phyloP scores from a whole-genome alignment of 1,140 invertebrate species.

The Melanaphis sacchari region DNA sequence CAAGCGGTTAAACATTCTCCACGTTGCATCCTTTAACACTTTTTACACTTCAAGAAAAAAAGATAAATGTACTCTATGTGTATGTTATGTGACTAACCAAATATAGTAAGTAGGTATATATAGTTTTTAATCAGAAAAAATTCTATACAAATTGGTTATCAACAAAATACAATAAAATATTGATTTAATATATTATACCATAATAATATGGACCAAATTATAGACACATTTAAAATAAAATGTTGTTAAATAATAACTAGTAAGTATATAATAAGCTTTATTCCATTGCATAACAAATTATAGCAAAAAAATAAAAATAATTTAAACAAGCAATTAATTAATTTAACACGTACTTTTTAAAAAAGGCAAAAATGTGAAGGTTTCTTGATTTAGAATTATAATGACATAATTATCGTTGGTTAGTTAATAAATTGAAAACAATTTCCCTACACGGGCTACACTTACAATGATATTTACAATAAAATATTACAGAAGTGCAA shows the following conservation, averaged over 20 bases:
- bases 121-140: neutral
- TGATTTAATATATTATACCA: neutral
- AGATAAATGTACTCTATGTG: neutral
- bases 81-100: neutral
- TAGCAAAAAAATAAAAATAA: neutral
- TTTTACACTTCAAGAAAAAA: constrained; percentile 25
- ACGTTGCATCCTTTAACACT: neutral
- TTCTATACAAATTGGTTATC: neutral
- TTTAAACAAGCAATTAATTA: constrained; percentile 2
- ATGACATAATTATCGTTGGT: neutral
- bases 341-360: neutral
- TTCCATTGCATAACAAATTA: neutral
- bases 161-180: neutral
- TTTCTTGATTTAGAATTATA: neutral
- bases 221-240: neutral
- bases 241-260: no score
- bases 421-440: neutral
- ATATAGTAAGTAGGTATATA: neutral
- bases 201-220: neutral
- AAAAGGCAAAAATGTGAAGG: neutral
- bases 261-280: neutral
- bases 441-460: neutral
- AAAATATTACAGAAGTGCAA: neutral
- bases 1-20: constrained; percentile 35
- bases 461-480: neutral